Base-by-base conservation (phyloP, 2,888 invertebrate species). In the Drosophila demipolita region DNA sequence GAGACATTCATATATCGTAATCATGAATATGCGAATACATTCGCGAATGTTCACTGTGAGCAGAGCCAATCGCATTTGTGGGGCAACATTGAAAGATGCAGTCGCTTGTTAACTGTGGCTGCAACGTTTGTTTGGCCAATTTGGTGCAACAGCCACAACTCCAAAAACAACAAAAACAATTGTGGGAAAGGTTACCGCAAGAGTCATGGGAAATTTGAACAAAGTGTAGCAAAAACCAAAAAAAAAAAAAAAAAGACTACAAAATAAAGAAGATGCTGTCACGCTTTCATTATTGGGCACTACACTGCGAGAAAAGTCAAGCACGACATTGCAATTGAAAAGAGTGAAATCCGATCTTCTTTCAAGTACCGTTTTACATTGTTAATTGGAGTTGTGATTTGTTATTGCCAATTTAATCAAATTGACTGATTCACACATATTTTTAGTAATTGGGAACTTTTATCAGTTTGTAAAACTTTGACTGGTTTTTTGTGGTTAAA, bases 131-230 rank as follows among this genome's bases (percentile, higher is more conserved):
- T 66, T 80, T 54, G 61, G 68, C 74, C 87, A 86, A 85, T 87
- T 84, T 80, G 73, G 69, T 58, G 70, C 67, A 74, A 70, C 78
- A 68, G 58, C 36, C 36, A 52, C 55, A 42, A 32, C 53, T 32
- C 42, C 55, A 42, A 32, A 48, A 60, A 65, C 60, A 68, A 66
- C 71, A 70, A 59, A 66, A 78, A 86, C 88, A 86, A 87, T 88
- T 86, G 87, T 87, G 87, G 87, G 87, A 87, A 88, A 87, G 87
- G 88, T 87, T 84, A 82, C 57, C 23, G 53, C 72, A 73, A 77
- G 79, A 88, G 87, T 86, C 87, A 88, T 83, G 86, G 66, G 86
- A 86, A 87, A 86, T 68, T 60, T 65, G 62, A 66, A 58, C 75
- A 73, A 75, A 79, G 50, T 69, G 59, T 50, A 61, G 54, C 54